Evolutionary conservation across 2,797 vertebrate species (phyloP).

Genomic region (Danio choprae): DNA sequence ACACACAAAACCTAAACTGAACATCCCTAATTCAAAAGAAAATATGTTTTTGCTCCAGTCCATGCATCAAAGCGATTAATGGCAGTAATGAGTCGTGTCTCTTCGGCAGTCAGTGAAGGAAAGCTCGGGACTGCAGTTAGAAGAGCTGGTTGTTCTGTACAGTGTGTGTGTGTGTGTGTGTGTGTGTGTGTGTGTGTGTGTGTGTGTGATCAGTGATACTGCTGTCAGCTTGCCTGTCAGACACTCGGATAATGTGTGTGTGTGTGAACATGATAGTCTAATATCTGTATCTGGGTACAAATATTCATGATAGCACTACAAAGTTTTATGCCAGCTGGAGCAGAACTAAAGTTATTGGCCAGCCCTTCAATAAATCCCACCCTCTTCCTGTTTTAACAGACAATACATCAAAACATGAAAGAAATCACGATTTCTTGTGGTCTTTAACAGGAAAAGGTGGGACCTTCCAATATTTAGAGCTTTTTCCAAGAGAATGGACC

Average conservation of each 20-base stretch:
- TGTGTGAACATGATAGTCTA: background rate
- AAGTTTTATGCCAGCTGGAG: too few relatives aligned
- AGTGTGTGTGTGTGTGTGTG: background rate
- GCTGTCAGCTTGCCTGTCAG: constrained; percentile 47
- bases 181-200: too few relatives aligned
- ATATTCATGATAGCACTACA: too few relatives aligned
- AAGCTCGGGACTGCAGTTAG: constrained; percentile 7
- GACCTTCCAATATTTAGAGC: constrained; percentile 31
- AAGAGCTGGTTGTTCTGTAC: constrained; percentile 30
- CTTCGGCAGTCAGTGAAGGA: constrained; percentile 15
- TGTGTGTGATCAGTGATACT: constrained; percentile 30
- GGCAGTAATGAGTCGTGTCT: constrained; percentile 27
- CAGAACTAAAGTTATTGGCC: background rate
- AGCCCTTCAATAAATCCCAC: background rate
- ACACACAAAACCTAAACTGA: too few relatives aligned
- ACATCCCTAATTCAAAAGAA: constrained; percentile 31
- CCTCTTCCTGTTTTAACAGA: background rate
- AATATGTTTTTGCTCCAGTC: constrained; percentile 23
- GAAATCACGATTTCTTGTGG: background rate
- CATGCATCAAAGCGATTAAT: constrained; percentile 40
- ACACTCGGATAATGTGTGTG: background rate
- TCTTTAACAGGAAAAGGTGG: background rate
- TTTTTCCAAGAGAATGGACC: constrained; percentile 37
- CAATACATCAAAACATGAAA: background rate
- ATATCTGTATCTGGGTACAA: background rate